Base-by-base conservation (phyloP, 2,797 vertebrate species). In the Remorina albescens region DNA sequence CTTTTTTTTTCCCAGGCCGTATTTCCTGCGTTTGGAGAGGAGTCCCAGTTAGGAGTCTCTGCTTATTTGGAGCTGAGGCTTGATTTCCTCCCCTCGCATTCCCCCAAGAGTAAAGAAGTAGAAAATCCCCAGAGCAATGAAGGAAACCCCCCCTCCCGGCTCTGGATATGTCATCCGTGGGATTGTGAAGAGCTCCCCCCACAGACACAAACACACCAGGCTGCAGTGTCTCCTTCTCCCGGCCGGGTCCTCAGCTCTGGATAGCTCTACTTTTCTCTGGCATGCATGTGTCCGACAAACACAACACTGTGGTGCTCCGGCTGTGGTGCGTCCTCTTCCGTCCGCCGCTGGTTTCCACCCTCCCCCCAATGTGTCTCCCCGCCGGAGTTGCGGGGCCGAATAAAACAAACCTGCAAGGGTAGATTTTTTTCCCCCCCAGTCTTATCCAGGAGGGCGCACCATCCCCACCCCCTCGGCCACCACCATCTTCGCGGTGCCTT, bases 11-110 rank as follows among this genome's bases (percentile, higher is more conserved):
- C 77, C 76, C 80, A 85, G 83, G 83, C 83, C 93, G 91, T 91
- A 78, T 92, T 94, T 93, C 91, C 90, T 90, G 91, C 86, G 91
- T 91, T 89, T 83, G 73, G 78, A 91, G 85, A 82, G 73, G 58
- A 85, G 76, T 86, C 70, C 83, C 80, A 88, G 83, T 87, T 72
- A 82, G 66, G 80, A 91, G 87, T 87, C 71, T 87, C 74, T 84
- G 84, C 86, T 89, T 80, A 81, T 89, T 84, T 90, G 86, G 81
- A 88, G 78, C 83, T 67, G 78, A 82, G 83, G 84, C 80, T 90
- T 80, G 77, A 85, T 89, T 92, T 92, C 91, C 89, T 92, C 71
- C 81, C 74, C 76, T 76, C 79, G 74, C 83, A 72, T 88, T 81
- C 87, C 89, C 83, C 62, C 47, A 47, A 51, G 71, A 87, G 83